Evolutionary conservation across 2,113 vertebrate species (phyloP), one percentile per base, ranked within the genome.

Genomic region (Scophthalmus maximus): DNA sequence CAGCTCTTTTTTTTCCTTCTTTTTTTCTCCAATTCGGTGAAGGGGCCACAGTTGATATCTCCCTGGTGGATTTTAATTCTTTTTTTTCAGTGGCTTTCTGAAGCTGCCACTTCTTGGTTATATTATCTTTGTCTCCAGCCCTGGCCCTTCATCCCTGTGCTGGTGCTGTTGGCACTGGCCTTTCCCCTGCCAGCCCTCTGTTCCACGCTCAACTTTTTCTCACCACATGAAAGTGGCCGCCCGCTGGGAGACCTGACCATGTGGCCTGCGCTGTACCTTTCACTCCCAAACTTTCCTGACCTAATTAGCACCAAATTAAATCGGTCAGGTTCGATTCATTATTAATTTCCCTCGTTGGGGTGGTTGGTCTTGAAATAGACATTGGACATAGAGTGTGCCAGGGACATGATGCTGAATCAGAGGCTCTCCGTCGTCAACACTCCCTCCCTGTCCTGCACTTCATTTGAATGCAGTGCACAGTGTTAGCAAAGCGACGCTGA

Each of bases 71-170:
- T 73, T 58, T 63, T 40, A 32, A 5, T 32, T 49, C 17, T 44
- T 79, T 78, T 85, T 82, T 81, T 72, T n/a, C 63, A 47, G 61
- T 47, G 20, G 73, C 81, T 84, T 85, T 89, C 77, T 88, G 86
- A 87, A 83, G 82, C 87, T 83, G 83, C 84, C 87, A 74, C 88
- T 88, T 87, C 87, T 90, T 86, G 79, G 59, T 82, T 65, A 20
- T 82, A 91, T 90, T 92, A 92, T 92, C 91, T 91, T 87, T 82
- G 85, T 89, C 84, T 92, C 83, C 90, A 92, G 90, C 88, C 83
- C 77, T 66, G 89, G 87, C 88, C 87, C 88, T 78, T 71, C 70
- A 74, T 80, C 86, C 87, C 88, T 44, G 69, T 22, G 79, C 78
- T 84, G 89, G 80, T 27, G 51, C 79, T 26, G 72, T 73, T 88